A percentile compares a stretch with the other conserved stretches of the same genome.
Evolutionary conservation across 1,140 invertebrate species (phyloP).

Genomic region (Ceratitis capitata): DNA sequence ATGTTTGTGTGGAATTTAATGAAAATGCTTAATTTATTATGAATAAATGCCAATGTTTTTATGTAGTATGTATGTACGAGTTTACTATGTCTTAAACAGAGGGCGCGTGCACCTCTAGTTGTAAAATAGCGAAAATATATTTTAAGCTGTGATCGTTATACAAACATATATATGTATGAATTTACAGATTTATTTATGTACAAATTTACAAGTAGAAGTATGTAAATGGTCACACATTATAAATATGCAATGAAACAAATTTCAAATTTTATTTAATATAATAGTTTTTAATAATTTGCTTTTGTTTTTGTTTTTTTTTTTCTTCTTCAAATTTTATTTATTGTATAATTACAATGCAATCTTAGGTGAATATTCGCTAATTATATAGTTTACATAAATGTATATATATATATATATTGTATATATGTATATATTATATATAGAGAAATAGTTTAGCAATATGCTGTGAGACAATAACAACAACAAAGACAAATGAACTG

Average conservation of each 20-base stretch:
- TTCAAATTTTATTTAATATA: not conserved
- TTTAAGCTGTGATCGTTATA: not conserved
- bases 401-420: not conserved
- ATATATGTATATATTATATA: not conserved
- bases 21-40: not conserved
- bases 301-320: no score
- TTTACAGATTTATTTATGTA: no score
- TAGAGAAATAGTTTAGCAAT: not conserved
- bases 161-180: not conserved
- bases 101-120: no score
- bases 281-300: constrained; percentile 11
- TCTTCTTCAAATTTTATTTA: not conserved
- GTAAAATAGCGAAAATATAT: no score
- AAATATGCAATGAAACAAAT: constrained; percentile 33
- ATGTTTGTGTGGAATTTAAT: no score
- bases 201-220: not conserved
- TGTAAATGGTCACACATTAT: not conserved
- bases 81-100: no score
- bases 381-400: not conserved
- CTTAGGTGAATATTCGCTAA: constrained; percentile 21
- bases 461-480: constrained; percentile 38
- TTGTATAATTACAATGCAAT: constrained; percentile 11
- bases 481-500: constrained; percentile 27
- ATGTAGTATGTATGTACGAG: no score
- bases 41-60: no score